These are phyloP conservation scores for Anabacerthia variegaticeps DNA, from an alignment of 2,797 vertebrate species.

Conservation along the genomic window DNA sequence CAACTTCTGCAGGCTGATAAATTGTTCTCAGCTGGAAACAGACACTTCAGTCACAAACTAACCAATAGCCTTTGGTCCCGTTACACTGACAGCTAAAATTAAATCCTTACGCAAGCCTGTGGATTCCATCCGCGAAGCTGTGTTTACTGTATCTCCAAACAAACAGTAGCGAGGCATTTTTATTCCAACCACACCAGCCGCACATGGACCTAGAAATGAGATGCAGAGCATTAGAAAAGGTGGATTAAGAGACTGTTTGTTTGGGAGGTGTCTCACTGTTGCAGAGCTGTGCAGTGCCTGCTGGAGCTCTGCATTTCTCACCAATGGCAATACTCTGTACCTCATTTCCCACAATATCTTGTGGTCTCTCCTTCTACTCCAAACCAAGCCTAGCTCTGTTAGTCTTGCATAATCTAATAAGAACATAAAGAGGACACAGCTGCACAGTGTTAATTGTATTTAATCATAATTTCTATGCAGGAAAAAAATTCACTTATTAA, in stretches of 20 bases:
- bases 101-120: slow-evolving; percentile 90
- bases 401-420: not conserved
- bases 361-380: not conserved
- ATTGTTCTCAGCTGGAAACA: slow-evolving; percentile 6
- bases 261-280: not conserved
- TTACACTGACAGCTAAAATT: not conserved
- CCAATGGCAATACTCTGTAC: not conserved
- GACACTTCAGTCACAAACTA: not conserved
- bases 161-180: slow-evolving; percentile 98
- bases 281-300: not conserved
- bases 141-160: slow-evolving; percentile 95
- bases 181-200: slow-evolving; percentile 93
- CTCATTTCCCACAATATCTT: not conserved
- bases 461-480: not conserved
- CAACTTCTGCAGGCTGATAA: not conserved
- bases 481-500: not conserved
- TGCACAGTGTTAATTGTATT: not conserved
- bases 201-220: slow-evolving; percentile 86
- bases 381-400: not conserved
- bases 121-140: slow-evolving; percentile 94
- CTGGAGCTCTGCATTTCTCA: not conserved
- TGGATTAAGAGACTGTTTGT: not conserved
- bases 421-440: not conserved
- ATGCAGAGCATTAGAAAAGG: not conserved
- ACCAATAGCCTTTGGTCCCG: not conserved